phyloP scores from a whole-genome alignment of 2,113 vertebrate species.

The Austrofundulus limnaeus region DNA sequence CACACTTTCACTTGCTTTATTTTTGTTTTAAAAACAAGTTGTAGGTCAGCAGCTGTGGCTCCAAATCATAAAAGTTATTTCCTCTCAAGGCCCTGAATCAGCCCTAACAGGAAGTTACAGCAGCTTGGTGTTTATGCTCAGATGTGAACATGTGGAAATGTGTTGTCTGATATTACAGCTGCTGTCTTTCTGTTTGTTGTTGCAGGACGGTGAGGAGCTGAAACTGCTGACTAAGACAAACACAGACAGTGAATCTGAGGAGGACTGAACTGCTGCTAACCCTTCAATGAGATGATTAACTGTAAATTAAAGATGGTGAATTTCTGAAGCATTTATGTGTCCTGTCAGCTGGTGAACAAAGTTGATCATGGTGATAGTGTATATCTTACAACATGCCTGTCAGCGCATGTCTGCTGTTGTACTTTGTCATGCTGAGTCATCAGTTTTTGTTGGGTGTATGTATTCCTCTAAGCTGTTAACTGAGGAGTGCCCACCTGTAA shows the following conservation, averaged over 20 bases:
- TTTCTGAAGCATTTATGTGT: slow-evolving; percentile 10
- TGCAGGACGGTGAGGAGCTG: slow-evolving; percentile 94
- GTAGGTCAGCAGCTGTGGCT: background rate
- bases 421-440: no score
- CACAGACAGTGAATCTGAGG: slow-evolving; percentile 90
- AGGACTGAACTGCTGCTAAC: slow-evolving; percentile 38
- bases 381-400: slow-evolving; percentile 11
- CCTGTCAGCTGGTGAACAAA: background rate
- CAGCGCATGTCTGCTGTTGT: background rate
- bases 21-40: background rate
- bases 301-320: background rate
- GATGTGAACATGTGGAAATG: background rate
- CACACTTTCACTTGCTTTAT: background rate
- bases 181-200: slow-evolving; percentile 23
- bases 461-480: background rate
- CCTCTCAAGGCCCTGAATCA: background rate
- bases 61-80: slow-evolving; percentile 7
- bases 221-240: slow-evolving; percentile 87
- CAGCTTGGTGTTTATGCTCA: background rate
- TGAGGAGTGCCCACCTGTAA: no score
- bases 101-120: background rate
- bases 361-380: background rate
- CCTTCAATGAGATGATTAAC: background rate
- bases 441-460: background rate
- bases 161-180: background rate